Conservation (phyloP, 2,797 vertebrate species). For the Meda fulgida region DNA sequence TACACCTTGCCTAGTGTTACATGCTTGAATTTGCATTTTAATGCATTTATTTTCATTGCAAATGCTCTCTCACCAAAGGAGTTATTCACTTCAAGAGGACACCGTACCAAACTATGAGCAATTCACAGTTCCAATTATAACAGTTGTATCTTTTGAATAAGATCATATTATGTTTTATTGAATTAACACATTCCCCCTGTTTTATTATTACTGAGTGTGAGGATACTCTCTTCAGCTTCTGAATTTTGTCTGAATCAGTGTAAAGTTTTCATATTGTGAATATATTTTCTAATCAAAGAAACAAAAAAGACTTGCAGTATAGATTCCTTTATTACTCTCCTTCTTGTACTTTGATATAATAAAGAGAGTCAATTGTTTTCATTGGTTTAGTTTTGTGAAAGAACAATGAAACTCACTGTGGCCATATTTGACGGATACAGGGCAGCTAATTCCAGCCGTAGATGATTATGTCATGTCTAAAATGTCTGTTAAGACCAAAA, state of each 20-base stretch:
- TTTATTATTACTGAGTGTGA: background rate
- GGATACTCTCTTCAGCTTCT: too few species aligned
- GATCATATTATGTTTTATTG: background rate
- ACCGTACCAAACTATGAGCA: background rate
- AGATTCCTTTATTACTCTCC: background rate
- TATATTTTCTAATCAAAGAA: background rate
- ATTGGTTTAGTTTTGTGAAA: background rate
- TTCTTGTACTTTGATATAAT: background rate
- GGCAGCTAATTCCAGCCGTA: background rate
- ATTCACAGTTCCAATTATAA: background rate
- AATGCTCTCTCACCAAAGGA: slow-evolving; percentile 3
- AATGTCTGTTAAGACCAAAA: background rate
- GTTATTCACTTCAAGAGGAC: background rate
- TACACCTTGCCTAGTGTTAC: background rate
- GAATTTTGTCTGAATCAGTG: background rate
- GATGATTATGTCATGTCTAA: background rate
- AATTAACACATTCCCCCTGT: background rate
- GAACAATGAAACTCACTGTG: background rate
- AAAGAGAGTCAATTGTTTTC: background rate
- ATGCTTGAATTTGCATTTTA: slow-evolving; percentile 4
- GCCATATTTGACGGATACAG: background rate
- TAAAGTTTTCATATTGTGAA: background rate
- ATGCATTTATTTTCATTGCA: slow-evolving; percentile 12
- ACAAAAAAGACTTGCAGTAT: background rate
- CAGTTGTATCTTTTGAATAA: background rate